These are phyloP conservation scores for Eriocheir sinensis DNA, from an alignment of 1,140 invertebrate species.

Conservation along the genomic window DNA sequence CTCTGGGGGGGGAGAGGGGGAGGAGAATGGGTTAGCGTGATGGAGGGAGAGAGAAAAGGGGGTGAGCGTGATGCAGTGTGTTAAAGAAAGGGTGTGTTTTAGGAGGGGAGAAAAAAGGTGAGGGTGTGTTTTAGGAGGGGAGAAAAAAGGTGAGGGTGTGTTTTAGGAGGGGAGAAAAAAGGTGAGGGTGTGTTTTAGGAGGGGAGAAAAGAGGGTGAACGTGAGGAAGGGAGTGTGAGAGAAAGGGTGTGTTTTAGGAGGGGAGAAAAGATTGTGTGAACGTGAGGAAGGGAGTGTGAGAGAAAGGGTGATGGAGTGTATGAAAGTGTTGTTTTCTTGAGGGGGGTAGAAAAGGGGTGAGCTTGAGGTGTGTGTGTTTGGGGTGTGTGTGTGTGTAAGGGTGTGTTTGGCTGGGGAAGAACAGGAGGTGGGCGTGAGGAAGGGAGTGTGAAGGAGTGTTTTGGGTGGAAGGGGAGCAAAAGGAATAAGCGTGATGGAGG, in stretches of 20 bases:
- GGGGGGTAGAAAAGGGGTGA: too few species aligned
- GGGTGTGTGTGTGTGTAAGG: too few species aligned
- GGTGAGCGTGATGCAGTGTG: not conserved
- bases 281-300: not conserved
- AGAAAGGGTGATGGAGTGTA: not conserved
- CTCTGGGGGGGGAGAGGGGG: conserved; percentile 19
- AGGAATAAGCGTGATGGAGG: too few species aligned
- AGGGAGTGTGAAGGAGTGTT: too few species aligned
- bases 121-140: too few species aligned
- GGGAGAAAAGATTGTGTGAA: not conserved
- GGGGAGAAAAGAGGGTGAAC: not conserved
- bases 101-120: too few species aligned
- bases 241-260: too few species aligned
- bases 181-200: not conserved
- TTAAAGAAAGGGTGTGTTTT: conserved; percentile 26
- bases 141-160: not conserved
- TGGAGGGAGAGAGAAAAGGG: not conserved
- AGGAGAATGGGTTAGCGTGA: not conserved
- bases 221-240: not conserved
- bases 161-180: not conserved
- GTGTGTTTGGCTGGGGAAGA: too few species aligned
- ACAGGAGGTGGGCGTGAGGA: too few species aligned
- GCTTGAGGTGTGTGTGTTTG: too few species aligned
- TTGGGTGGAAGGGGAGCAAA: too few species aligned
- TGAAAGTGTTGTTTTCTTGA: too few species aligned